Percentiles rank a stretch among this genome's conserved stretches.
Evolutionary conservation across 1,140 invertebrate species (phyloP).

Genomic region (Lepidotrigona ventralis): DNA sequence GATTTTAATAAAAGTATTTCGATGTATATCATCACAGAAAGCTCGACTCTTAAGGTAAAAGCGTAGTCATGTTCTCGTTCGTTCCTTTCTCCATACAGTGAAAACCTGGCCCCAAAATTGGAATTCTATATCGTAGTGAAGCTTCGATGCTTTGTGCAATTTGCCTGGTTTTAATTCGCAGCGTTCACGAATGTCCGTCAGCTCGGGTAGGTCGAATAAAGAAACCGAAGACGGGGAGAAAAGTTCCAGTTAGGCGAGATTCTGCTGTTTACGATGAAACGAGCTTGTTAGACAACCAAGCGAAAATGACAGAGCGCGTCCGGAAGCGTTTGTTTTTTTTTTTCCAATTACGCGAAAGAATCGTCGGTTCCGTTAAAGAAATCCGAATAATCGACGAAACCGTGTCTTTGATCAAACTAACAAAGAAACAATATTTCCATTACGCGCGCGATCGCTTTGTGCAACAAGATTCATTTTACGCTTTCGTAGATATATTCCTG

Average conservation of each 20-base stretch:
- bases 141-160: background rate
- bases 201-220: background rate
- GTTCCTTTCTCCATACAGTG: background rate
- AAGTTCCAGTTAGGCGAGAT: background rate
- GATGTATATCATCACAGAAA: too few species aligned
- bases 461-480: background rate
- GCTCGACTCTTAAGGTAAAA: background rate
- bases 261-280: background rate
- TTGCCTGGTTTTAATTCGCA: background rate
- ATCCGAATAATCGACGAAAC: background rate
- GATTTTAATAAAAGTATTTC: background rate
- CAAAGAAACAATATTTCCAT: constrained; percentile 2
- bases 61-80: background rate
- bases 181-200: background rate
- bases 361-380: background rate
- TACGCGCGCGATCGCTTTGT: background rate
- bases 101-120: background rate
- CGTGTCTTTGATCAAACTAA: constrained; percentile 6
- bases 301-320: too few species aligned
- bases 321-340: too few species aligned
- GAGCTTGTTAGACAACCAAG: background rate
- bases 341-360: constrained; percentile 6
- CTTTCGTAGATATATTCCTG: background rate
- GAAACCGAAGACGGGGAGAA: background rate
- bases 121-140: background rate